Evolutionary conservation across 1,140 invertebrate genomes (phyloP).

Genomic region (Drosophila burlai): DNA sequence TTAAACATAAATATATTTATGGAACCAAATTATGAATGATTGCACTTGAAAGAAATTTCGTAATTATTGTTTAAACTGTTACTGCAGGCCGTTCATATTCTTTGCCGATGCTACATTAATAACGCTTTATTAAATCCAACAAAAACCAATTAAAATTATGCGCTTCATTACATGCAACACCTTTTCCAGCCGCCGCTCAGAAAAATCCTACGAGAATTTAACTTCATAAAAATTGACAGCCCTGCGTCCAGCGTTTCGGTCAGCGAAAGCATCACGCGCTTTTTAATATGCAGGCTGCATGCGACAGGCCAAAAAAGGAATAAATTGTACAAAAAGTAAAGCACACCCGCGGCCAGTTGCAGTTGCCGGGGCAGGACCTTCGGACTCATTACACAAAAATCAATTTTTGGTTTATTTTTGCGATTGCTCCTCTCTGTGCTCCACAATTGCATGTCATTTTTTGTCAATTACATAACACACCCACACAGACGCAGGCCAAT

Average conservation of each 20-base stretch:
- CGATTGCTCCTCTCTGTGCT: slow-evolving; percentile 19
- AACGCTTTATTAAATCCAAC: slow-evolving; percentile 34
- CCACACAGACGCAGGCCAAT: slow-evolving; percentile 53
- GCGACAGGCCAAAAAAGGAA: slow-evolving; percentile 38
- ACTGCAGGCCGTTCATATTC: background rate
- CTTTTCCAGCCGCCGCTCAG: slow-evolving; percentile 25
- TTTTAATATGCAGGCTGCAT: slow-evolving; percentile 80
- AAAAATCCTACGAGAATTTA: slow-evolving; percentile 50
- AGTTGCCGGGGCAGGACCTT: slow-evolving; percentile 52
- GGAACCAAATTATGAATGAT: background rate
- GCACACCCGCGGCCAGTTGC: slow-evolving; percentile 35
- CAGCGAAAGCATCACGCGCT: slow-evolving; percentile 68
- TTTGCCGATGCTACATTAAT: slow-evolving; percentile 33
- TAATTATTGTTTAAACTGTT: slow-evolving; percentile 5
- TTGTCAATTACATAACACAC: slow-evolving; percentile 67
- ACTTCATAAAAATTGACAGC: slow-evolving; percentile 83
- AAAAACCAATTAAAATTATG: slow-evolving; percentile 78
- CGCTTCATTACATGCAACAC: slow-evolving; percentile 70
- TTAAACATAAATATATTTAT: too few relatives aligned
- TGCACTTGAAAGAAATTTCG: background rate
- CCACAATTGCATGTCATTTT: slow-evolving; percentile 69
- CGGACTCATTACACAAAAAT: slow-evolving; percentile 79
- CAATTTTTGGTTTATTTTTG: slow-evolving; percentile 82
- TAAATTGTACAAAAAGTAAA: slow-evolving; percentile 40
- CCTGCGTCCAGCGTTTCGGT: slow-evolving; percentile 45